A percentile compares a stretch with the other conserved stretches of the same genome.
These are phyloP conservation scores for Chlorospingus semifuscus DNA, from an alignment of 2,797 vertebrate genomes.

Conservation along the genomic window DNA sequence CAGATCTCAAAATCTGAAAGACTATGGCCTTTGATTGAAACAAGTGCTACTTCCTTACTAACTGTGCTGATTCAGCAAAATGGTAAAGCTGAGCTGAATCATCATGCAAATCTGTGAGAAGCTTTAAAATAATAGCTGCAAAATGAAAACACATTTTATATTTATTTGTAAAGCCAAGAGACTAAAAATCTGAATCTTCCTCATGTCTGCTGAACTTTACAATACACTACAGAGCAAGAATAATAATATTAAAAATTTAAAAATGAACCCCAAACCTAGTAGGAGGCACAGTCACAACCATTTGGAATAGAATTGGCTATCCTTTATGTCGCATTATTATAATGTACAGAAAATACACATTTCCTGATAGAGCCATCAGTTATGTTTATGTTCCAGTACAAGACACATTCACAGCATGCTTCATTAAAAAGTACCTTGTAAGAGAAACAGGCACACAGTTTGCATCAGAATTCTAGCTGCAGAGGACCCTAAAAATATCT, in stretches of 20 bases:
- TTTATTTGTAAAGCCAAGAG: conserved; percentile 6
- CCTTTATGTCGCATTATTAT: not conserved
- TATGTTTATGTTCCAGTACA: rapidly evolving
- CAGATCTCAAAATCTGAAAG: conserved; percentile 21
- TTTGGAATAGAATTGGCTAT: not conserved
- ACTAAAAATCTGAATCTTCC: conserved; percentile 16
- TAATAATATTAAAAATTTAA: not conserved
- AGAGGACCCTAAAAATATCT: not conserved
- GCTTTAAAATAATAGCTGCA: conserved; percentile 29
- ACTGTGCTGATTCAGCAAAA: conserved; percentile 30
- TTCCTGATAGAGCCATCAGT: not conserved
- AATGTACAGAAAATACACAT: not conserved
- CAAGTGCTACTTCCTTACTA: conserved; percentile 33
- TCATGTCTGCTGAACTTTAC: conserved; percentile 4
- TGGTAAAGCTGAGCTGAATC: conserved; percentile 28
- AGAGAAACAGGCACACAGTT: not conserved
- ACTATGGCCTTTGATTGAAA: conserved; percentile 14
- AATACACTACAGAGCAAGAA: not conserved
- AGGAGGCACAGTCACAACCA: not conserved
- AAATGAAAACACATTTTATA: conserved; percentile 32
- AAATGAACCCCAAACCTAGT: not conserved
- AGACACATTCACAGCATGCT: not conserved
- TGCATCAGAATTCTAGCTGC: not conserved
- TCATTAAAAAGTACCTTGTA: not conserved
- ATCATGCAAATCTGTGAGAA: conserved; percentile 18